A percentile compares a stretch with the other conserved stretches of the same genome.
Conservation (phyloP, 2,797 vertebrate genomes). For the Mastacembelus armatus region DNA sequence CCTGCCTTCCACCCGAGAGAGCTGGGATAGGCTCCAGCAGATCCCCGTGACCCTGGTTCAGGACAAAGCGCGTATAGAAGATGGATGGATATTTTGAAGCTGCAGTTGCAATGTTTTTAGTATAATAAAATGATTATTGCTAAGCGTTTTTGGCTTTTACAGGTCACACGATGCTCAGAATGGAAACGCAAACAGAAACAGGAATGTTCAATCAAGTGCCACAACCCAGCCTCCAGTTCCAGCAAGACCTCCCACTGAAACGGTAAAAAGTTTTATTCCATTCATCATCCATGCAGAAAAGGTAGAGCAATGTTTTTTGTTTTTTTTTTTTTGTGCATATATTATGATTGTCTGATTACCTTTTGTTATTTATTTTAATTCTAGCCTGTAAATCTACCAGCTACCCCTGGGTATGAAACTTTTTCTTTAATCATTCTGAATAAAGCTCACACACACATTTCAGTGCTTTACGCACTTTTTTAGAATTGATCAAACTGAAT, state of each 20-base stretch:
- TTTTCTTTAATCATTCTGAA: not conserved
- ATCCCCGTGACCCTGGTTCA: too few species aligned
- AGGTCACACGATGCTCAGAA: constrained; percentile 66
- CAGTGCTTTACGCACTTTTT: not conserved
- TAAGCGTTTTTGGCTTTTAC: constrained; percentile 16
- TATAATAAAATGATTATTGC: not conserved
- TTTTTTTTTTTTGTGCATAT: not conserved
- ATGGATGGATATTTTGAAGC: too few species aligned
- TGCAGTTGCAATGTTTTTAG: not conserved
- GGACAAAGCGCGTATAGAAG: too few species aligned
- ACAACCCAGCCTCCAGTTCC: constrained; percentile 25
- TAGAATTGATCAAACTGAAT: constrained; percentile 8
- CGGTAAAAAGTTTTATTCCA: constrained; percentile 52
- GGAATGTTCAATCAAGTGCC: constrained; percentile 13
- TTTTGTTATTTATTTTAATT: constrained; percentile 30
- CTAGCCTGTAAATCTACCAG: constrained; percentile 55
- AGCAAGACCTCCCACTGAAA: constrained; percentile 24
- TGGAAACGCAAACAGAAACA: constrained; percentile 33
- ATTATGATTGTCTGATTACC: not conserved
- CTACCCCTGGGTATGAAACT: constrained; percentile 66
- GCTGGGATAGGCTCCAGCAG: too few species aligned
- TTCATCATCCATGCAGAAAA: not conserved
- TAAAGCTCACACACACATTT: not conserved
- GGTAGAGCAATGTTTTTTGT: not conserved
- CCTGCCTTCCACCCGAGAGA: too few species aligned